Conservation (phyloP, 2,113 vertebrate genomes). For the Pomatostomus ruficeps region DNA sequence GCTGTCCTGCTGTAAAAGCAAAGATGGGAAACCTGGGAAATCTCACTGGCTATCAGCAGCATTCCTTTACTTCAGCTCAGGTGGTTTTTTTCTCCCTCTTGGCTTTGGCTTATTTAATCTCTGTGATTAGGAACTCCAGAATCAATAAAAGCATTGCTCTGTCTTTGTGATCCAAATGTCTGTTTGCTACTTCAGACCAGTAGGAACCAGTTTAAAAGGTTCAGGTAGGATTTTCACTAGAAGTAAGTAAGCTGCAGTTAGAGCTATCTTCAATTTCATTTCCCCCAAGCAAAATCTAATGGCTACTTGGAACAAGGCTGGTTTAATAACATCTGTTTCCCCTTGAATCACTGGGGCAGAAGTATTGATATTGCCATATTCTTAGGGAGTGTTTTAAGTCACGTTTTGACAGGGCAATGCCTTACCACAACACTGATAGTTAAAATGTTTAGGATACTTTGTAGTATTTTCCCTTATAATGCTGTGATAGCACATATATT, state of each 20-base stretch:
- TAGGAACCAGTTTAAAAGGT: neutral
- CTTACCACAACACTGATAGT: neutral
- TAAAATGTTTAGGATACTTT: conserved; percentile 7
- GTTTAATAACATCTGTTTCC: conserved; percentile 53
- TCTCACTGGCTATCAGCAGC: neutral
- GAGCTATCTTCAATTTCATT: neutral
- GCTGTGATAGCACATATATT: neutral
- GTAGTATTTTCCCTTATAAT: neutral
- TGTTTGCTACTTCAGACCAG: neutral
- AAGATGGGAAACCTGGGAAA: neutral
- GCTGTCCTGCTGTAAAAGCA: neutral
- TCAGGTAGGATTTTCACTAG: neutral
- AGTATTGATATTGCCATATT: conserved; percentile 30
- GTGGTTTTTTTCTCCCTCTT: neutral
- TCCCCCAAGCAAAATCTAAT: neutral
- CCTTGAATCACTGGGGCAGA: neutral
- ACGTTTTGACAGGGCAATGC: conserved; percentile 23
- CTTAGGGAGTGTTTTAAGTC: conserved; percentile 9
- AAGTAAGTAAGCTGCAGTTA: neutral
- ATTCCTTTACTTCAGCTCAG: neutral
- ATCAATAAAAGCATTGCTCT: neutral
- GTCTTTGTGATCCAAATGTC: neutral
- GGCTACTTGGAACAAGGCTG: neutral
- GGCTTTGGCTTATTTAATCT: neutral
- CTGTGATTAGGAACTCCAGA: neutral